These are phyloP conservation scores for Drosophila tripunctata DNA, from an alignment of 2,888 invertebrate genomes.

Conservation along the genomic window DNA sequence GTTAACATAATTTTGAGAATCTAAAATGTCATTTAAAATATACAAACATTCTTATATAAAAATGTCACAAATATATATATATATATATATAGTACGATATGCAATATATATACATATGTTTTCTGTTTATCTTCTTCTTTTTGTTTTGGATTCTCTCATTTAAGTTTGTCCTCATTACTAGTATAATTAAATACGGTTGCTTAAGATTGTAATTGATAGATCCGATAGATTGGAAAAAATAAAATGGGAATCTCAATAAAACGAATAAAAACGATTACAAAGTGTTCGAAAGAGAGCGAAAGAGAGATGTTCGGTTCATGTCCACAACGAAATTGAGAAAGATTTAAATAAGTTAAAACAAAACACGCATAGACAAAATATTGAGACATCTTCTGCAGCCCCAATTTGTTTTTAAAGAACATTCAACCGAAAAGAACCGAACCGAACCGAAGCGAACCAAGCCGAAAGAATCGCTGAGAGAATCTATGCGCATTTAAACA, in stretches of 20 bases:
- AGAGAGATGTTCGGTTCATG: not conserved
- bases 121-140: conserved; percentile 3
- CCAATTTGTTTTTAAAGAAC: not conserved
- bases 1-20: conserved; percentile 57
- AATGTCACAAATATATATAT: conserved; percentile 10
- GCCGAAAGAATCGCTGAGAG: conserved; percentile 9
- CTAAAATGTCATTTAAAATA: conserved; percentile 19
- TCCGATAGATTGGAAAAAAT: not conserved
- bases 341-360: no score
- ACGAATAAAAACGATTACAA: not conserved
- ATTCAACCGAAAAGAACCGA: not conserved
- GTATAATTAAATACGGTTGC: conserved; percentile 53
- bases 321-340: not conserved
- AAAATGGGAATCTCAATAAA: not conserved
- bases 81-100: no score
- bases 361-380: not conserved
- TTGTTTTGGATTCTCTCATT: not conserved
- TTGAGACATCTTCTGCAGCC: not conserved
- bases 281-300: not conserved
- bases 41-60: conserved; percentile 3
- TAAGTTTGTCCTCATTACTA: conserved; percentile 33
- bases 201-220: not conserved
- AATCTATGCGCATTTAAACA: conserved; percentile 40
- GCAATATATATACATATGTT: not conserved
- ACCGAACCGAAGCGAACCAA: not conserved